Evolutionary conservation across 92 coral and sea anemone genomes (phyloP).

Genomic region (Isaurus tuberculatus): DNA sequence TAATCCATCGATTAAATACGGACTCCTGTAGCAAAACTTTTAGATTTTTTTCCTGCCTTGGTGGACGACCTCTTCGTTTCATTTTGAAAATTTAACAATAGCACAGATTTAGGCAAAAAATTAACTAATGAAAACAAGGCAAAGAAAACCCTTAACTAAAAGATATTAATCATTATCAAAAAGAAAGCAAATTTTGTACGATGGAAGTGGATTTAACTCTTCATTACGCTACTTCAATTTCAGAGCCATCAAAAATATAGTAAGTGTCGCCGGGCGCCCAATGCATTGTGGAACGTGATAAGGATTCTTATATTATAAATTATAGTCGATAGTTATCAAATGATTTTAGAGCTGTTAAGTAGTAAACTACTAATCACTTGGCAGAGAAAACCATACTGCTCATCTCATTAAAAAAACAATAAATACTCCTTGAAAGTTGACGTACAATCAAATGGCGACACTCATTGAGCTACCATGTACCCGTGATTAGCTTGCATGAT

Average conservation of each 20-base stretch:
- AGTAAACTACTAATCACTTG: no score
- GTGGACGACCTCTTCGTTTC: conserved; percentile 23
- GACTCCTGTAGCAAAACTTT: conserved; percentile 17
- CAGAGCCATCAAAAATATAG: not conserved
- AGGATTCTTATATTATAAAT: not conserved
- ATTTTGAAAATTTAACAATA: not conserved
- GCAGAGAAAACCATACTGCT: no score
- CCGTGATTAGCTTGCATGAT: no score
- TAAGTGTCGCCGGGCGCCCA: not conserved
- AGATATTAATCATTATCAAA: not conserved
- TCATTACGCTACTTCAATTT: not conserved
- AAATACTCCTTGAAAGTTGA: no score
- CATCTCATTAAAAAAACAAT: no score
- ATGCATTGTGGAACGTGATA: conserved; percentile 7
- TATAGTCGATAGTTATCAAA: no score
- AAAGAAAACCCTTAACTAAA: conserved; percentile 1
- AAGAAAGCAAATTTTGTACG: not conserved
- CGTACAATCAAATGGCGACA: no score
- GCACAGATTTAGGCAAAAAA: not conserved
- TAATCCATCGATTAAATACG: conserved; percentile 11
- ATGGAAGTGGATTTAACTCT: not conserved
- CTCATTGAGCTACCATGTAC: no score
- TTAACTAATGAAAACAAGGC: no score
- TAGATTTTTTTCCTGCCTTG: conserved; percentile 10
- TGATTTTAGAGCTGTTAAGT: no score